phyloP scores from a whole-genome alignment of 1,140 invertebrate genomes.

The Drosophila erecta region DNA sequence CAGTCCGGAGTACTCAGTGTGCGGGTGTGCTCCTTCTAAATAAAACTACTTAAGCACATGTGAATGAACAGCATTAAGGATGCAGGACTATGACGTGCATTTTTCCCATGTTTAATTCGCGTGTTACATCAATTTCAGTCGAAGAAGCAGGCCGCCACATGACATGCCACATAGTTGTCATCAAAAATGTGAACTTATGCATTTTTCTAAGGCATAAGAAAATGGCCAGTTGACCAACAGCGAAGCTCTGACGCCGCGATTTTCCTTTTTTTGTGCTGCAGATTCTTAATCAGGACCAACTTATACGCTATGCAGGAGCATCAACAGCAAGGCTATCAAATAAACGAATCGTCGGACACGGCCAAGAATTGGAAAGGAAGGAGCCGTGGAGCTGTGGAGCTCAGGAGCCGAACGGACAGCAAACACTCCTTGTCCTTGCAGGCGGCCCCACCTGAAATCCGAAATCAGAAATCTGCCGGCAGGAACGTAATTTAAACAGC shows the following conservation, averaged over 20 bases:
- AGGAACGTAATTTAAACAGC: slow-evolving; percentile 74
- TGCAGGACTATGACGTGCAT: slow-evolving; percentile 51
- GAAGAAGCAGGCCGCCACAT: slow-evolving; percentile 8
- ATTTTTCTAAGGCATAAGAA: slow-evolving; percentile 50
- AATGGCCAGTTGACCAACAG: slow-evolving; percentile 29
- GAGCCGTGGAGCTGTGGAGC: neutral
- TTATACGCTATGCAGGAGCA: slow-evolving; percentile 75
- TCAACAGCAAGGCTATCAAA: slow-evolving; percentile 58
- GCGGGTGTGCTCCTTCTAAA: slow-evolving; percentile 53
- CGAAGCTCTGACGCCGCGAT: neutral
- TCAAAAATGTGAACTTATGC: slow-evolving; percentile 25
- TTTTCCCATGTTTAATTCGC: slow-evolving; percentile 65
- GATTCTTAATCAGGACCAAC: slow-evolving; percentile 77
- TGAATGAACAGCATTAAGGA: slow-evolving; percentile 69
- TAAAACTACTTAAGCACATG: slow-evolving; percentile 79
- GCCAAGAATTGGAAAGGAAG: slow-evolving; percentile 13
- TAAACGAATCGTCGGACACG: slow-evolving; percentile 61
- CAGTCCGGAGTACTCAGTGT: slow-evolving; percentile 18
- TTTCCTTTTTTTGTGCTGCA: slow-evolving; percentile 39
- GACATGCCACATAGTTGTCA: slow-evolving; percentile 47
- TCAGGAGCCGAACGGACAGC: slow-evolving; percentile 36
- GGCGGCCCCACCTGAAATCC: slow-evolving; percentile 41
- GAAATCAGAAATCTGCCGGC: slow-evolving; percentile 57
- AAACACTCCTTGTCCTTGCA: slow-evolving; percentile 56
- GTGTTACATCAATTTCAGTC: slow-evolving; percentile 42